Conservation (phyloP, 2,888 invertebrate species). For the Eledone cirrhosa region DNA sequence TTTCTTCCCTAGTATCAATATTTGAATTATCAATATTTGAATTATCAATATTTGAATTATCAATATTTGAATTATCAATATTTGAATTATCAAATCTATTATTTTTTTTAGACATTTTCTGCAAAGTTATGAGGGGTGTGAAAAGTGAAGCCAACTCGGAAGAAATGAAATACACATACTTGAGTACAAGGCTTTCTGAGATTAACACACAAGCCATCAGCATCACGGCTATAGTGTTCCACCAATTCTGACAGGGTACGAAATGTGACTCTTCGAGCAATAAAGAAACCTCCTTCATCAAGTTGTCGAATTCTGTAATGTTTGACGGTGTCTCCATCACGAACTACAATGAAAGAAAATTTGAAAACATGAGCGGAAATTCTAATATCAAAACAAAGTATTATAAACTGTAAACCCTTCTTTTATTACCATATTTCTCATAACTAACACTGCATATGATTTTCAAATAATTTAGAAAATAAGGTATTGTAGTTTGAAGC, state of each 20-base stretch:
- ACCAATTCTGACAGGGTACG: slow-evolving; percentile 96
- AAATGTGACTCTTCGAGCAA: slow-evolving; percentile 97
- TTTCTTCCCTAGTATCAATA: background rate
- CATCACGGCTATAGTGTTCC: slow-evolving; percentile 96
- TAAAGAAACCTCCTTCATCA: slow-evolving; percentile 98
- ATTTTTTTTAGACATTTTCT: too few species aligned
- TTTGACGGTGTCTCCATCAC: slow-evolving; percentile 98
- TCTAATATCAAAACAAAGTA: too few species aligned
- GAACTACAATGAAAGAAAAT: slow-evolving; percentile 74
- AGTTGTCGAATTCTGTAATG: slow-evolving; percentile 98
- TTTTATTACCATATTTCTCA: too few species aligned
- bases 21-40: too few species aligned
- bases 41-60: too few species aligned
- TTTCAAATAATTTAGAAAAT: too few species aligned
- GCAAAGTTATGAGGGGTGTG: background rate
- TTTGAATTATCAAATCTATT: too few species aligned
- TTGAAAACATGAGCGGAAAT: too few species aligned
- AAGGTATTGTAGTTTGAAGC: too few species aligned
- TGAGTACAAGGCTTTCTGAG: slow-evolving; percentile 71
- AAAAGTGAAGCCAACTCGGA: background rate
- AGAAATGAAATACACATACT: slow-evolving; percentile 46
- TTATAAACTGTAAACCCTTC: too few species aligned
- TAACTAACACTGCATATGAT: too few species aligned
- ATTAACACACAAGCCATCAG: slow-evolving; percentile 98
- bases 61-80: too few species aligned